These are phyloP conservation scores for Meiosimyza platycephala DNA, from an alignment of 2,888 invertebrate species.

Conservation along the genomic window DNA sequence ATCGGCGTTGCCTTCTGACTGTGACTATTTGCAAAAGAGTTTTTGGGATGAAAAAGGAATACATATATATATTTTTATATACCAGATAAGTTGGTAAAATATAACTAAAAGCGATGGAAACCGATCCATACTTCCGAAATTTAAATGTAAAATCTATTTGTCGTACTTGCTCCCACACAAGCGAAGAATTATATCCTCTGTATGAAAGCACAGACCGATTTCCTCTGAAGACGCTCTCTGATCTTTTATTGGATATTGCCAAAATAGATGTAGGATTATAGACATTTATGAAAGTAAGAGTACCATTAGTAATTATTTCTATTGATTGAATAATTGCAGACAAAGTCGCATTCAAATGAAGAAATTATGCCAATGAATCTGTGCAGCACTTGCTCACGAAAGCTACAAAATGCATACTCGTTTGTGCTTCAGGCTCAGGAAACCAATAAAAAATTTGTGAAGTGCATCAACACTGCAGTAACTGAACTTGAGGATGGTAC, in stretches of 20 bases:
- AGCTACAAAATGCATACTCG: slow-evolving; percentile 52
- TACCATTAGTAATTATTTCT: background rate
- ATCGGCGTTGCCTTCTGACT: too few relatives aligned
- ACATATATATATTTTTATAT: too few relatives aligned
- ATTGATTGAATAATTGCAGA: slow-evolving; percentile 9
- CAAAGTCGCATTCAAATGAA: slow-evolving; percentile 18
- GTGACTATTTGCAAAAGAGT: too few relatives aligned
- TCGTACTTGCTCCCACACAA: slow-evolving; percentile 27
- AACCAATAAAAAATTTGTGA: slow-evolving; percentile 50
- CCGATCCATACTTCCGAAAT: background rate
- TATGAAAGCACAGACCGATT: slow-evolving; percentile 25
- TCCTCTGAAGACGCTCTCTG: slow-evolving; percentile 38
- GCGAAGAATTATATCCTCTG: slow-evolving; percentile 20
- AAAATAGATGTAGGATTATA: slow-evolving; percentile 48
- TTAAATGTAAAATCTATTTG: slow-evolving; percentile 14
- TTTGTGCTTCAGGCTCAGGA: slow-evolving; percentile 54
- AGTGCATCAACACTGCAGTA: background rate
- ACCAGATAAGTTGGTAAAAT: too few relatives aligned
- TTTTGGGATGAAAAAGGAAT: too few relatives aligned
- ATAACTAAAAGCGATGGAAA: too few relatives aligned
- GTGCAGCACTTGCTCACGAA: slow-evolving; percentile 51
- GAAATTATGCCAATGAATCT: slow-evolving; percentile 51
- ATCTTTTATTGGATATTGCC: slow-evolving; percentile 51
- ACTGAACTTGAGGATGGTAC: background rate
- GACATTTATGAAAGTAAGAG: background rate